These are phyloP conservation scores for Silurus meridionalis DNA, from an alignment of 2,113 vertebrate genomes.

Conservation along the genomic window DNA sequence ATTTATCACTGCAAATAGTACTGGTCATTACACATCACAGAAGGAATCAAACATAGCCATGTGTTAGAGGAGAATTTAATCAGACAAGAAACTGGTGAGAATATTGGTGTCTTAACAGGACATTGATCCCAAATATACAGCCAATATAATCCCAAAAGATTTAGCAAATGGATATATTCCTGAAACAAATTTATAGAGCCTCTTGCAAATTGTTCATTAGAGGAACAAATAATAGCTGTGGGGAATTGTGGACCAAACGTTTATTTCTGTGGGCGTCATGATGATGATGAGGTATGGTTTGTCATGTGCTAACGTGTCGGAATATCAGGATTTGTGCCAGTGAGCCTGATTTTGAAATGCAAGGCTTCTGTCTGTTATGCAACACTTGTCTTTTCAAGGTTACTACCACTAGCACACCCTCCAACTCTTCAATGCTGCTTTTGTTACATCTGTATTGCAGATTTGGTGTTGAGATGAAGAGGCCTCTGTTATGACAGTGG, in stretches of 20 bases:
- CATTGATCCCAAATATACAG: background rate
- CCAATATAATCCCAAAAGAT: background rate
- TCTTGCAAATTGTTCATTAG: background rate
- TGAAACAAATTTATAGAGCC: background rate
- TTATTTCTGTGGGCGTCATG: constrained; percentile 3
- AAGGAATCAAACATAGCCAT: background rate
- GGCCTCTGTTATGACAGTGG: constrained; percentile 31
- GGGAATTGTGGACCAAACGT: background rate
- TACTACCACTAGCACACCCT: background rate
- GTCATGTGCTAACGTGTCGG: constrained; percentile 34
- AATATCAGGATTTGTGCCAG: constrained; percentile 30
- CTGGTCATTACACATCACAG: background rate
- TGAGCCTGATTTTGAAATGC: constrained; percentile 18
- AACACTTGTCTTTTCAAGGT: background rate
- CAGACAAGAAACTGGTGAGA: background rate
- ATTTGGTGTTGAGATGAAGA: constrained; percentile 43
- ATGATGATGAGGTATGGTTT: constrained; percentile 20
- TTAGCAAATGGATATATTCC: too few relatives aligned
- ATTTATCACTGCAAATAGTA: background rate
- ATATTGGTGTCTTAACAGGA: background rate
- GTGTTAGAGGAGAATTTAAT: background rate
- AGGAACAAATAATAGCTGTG: background rate
- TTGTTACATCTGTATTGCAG: constrained; percentile 18
- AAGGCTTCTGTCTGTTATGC: constrained; percentile 12
- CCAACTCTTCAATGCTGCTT: background rate